Evolutionary conservation across 2,797 vertebrate species (phyloP).

Genomic region (Gambelia wislizenii): DNA sequence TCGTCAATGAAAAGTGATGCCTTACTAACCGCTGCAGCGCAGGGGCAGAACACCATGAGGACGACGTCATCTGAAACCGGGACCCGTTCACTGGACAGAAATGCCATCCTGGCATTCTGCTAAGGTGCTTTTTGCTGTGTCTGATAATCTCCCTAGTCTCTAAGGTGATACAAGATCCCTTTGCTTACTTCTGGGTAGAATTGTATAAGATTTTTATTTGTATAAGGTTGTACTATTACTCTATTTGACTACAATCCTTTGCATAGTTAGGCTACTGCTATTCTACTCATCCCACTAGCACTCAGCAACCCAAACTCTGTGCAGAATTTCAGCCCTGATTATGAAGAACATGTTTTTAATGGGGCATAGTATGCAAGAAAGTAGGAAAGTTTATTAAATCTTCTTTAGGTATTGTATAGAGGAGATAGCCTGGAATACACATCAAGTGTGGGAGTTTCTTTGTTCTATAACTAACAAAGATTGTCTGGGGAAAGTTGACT

Average conservation of each 20-base stretch:
- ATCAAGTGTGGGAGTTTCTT: conserved; percentile 8
- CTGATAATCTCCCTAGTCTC: too few relatives aligned
- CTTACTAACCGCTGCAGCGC: too few relatives aligned
- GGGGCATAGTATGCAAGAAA: background rate
- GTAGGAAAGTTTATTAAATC: conserved; percentile 29
- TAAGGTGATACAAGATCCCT: too few relatives aligned
- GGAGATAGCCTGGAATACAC: background rate
- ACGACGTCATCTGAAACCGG: too few relatives aligned
- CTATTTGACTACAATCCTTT: background rate
- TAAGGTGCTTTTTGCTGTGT: too few relatives aligned
- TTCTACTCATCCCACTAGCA: background rate
- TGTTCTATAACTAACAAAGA: conserved; percentile 22
- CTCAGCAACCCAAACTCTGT: background rate
- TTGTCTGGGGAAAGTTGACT: background rate
- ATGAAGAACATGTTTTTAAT: background rate
- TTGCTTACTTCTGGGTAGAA: too few relatives aligned
- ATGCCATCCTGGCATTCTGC: too few relatives aligned
- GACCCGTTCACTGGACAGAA: too few relatives aligned
- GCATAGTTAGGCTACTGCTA: background rate
- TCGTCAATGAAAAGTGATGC: too few relatives aligned
- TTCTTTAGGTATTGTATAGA: conserved; percentile 2
- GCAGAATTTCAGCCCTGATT: background rate
- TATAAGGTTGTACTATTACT: background rate
- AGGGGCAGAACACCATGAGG: too few relatives aligned
- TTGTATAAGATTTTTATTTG: background rate